phyloP scores from a whole-genome alignment of 2,113 vertebrate genomes.

The Brachionichthys hirsutus region DNA sequence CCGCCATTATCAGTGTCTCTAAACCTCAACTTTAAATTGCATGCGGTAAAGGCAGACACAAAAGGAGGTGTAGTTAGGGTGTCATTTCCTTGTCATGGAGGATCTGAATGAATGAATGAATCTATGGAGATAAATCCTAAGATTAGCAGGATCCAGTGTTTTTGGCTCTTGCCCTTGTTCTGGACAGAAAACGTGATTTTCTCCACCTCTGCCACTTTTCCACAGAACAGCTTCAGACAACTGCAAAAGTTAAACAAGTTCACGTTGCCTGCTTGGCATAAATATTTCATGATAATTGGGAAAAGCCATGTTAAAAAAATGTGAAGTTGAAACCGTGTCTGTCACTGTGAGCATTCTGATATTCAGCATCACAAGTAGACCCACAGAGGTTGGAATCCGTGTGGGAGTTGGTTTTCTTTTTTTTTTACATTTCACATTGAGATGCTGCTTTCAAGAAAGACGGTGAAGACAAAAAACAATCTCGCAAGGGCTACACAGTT shows the following conservation, averaged over 20 bases:
- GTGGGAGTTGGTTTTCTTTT: conserved; percentile 32
- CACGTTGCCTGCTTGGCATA: too few species aligned
- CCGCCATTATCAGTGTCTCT: too few species aligned
- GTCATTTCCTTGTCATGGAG: too few species aligned
- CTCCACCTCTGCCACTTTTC: not conserved
- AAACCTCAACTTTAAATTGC: too few species aligned
- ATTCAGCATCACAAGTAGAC: conserved; percentile 10
- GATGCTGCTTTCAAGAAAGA: conserved; percentile 10
- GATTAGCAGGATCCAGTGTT: too few species aligned
- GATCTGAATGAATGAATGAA: too few species aligned
- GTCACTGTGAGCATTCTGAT: conserved; percentile 5
- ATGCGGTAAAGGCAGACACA: too few species aligned
- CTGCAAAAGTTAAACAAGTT: not conserved
- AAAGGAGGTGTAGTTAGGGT: too few species aligned
- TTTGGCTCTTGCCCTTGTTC: too few species aligned
- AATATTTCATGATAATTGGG: too few species aligned
- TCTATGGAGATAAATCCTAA: too few species aligned
- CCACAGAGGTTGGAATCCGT: conserved; percentile 21
- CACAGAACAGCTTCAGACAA: not conserved
- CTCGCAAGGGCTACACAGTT: conserved; percentile 11
- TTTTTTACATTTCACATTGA: conserved; percentile 20
- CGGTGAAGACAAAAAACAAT: conserved; percentile 10
- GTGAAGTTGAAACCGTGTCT: not conserved
- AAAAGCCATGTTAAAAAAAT: not conserved
- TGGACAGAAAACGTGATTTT: too few species aligned